Conservation (phyloP, 2,113 vertebrate genomes). For the Mesembrinibis cayennensis region DNA sequence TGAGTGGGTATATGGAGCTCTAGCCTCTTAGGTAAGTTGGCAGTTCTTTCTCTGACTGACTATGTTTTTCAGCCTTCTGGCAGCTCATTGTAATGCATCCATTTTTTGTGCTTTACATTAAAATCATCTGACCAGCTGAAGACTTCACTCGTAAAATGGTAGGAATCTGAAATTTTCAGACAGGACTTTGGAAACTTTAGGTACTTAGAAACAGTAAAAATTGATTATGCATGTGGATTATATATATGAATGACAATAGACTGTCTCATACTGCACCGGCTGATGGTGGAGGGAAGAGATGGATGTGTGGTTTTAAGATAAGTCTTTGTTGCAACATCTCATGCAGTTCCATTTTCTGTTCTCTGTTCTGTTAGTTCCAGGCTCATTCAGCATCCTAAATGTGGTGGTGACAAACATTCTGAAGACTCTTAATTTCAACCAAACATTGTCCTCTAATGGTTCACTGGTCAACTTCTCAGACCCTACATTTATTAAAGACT, state of each 20-base stretch:
- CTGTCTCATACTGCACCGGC: neutral
- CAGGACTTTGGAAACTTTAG: neutral
- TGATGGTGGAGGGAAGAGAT: neutral
- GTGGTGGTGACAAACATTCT: slow-evolving; percentile 47
- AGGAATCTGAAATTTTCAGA: neutral
- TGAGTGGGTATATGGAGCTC: neutral
- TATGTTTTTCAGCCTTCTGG: neutral
- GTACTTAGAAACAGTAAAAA: neutral
- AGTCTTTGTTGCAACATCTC: neutral
- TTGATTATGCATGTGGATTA: neutral
- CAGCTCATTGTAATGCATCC: neutral
- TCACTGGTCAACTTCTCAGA: slow-evolving; percentile 23
- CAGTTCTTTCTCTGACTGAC: neutral
- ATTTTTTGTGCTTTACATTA: neutral
- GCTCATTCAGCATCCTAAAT: slow-evolving; percentile 67
- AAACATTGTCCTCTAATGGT: slow-evolving; percentile 9
- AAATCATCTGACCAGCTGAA: neutral
- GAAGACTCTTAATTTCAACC: slow-evolving; percentile 41
- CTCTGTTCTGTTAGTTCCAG: slow-evolving; percentile 22
- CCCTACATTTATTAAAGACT: neutral
- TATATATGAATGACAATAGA: neutral
- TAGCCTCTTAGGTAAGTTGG: neutral
- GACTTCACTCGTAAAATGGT: neutral
- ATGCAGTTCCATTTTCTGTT: neutral
- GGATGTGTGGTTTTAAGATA: neutral